Base-by-base conservation (phyloP, 2,113 vertebrate species). In the Corythornis madagascariensis region DNA sequence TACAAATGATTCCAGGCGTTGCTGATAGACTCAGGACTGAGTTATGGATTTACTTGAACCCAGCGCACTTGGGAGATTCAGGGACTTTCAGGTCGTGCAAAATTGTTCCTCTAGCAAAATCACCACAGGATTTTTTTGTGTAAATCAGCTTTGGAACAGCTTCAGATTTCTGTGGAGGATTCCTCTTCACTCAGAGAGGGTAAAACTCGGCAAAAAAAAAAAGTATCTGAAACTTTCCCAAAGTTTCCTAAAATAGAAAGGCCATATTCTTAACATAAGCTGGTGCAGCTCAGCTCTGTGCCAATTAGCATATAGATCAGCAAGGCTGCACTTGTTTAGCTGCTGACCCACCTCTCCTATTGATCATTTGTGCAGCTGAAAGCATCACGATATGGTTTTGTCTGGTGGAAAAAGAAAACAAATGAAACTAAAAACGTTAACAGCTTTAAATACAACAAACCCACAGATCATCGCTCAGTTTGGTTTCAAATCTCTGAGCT, bases 321-420 rank as follows among this genome's bases (percentile, higher is more conserved):
- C 94, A 91, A 92, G 59, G 25, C n/a, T 89, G 86, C 91, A 69
- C 57, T 94, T 93, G 52, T 94, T 89, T 75, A 77, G 61, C 76
- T 94, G 91, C 93, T 95, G 92, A 80, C 90, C 89, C 87, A 80
- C 70, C 76, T 95, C 89, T 93, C 84, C 89, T 95, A 96, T 95
- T 91, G 96, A 96, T 96, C 78, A 61, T 26, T 55, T 72, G 40
- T 90, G 52, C 83, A 92, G 73, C 77, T 83, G 87, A 90, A 81
- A 71, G 56, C 52, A 79, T 76, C 80, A 81, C 1, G 2, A 29
- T 66, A 45, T 11, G 50, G 26, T 77, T 92, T 90, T 72, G 10
- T 50, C 26, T 73, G 42, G 55, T 5, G 5, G 25, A 47, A 77
- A 79, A 93, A 75, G 28, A 47, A 84, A 94, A 81, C 29, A 86